phyloP scores from a whole-genome alignment of 2,797 vertebrate species.

The Smutsia temminckii region DNA sequence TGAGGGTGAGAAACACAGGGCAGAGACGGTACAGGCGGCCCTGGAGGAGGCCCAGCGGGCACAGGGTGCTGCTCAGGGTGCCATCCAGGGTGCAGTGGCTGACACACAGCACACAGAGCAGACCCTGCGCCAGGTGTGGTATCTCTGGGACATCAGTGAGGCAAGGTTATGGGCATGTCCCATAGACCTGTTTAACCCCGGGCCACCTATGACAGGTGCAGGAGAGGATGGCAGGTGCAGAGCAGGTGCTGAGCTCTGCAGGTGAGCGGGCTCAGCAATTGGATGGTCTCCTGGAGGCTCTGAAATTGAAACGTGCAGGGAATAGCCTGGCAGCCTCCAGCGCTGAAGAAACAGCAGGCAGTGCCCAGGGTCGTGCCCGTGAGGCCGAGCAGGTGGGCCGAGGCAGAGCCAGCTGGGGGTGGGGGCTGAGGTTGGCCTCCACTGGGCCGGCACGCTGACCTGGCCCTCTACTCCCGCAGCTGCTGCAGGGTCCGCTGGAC shows the following conservation, averaged over 20 bases:
- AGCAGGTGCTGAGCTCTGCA: conserved; percentile 89
- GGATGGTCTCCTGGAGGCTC: conserved; percentile 87
- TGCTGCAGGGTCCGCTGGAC: conserved; percentile 91
- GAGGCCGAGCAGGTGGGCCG: conserved; percentile 94
- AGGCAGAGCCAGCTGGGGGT: neutral
- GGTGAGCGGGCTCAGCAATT: conserved; percentile 87
- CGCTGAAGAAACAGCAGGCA: conserved; percentile 93
- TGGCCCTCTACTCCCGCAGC: conserved; percentile 78
- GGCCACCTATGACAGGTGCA: conserved; percentile 87
- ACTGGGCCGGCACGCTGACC: neutral
- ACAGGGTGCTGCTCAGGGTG: conserved; percentile 91
- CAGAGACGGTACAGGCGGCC: conserved; percentile 89
- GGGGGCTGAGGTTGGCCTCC: neutral
- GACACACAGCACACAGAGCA: conserved; percentile 91
- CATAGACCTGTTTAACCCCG: neutral
- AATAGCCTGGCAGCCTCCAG: conserved; percentile 93
- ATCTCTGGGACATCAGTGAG: neutral
- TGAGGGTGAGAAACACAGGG: conserved; percentile 90
- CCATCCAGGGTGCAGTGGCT: conserved; percentile 87
- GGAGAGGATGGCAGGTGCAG: conserved; percentile 87
- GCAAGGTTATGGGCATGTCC: neutral
- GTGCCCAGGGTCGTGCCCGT: conserved; percentile 90
- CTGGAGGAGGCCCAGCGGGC: conserved; percentile 90
- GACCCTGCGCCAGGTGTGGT: conserved; percentile 87
- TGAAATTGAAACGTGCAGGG: conserved; percentile 94